Percentiles rank a stretch among this genome's conserved stretches.
phyloP scores from a whole-genome alignment of 2,888 invertebrate species.

The Drosophila ustulata region DNA sequence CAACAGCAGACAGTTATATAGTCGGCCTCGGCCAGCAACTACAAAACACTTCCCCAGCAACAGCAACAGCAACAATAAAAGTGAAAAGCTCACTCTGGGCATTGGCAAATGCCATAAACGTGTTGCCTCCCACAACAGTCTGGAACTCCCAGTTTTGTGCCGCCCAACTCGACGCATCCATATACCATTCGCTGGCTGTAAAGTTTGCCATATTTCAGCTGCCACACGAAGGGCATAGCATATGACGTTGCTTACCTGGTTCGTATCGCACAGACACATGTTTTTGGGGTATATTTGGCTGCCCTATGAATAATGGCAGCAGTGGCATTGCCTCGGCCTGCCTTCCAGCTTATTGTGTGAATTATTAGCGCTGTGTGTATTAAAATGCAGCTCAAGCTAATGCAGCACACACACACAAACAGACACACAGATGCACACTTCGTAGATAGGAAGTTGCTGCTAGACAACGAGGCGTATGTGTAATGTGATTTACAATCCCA shows the following conservation, averaged over 20 bases:
- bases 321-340: slow-evolving; percentile 33
- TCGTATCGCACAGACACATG: slow-evolving; percentile 52
- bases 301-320: slow-evolving; percentile 71
- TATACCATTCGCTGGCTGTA: slow-evolving; percentile 17
- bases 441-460: slow-evolving; percentile 33
- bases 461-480: slow-evolving; percentile 61
- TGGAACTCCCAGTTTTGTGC: neutral
- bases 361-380: slow-evolving; percentile 77
- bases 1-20: slow-evolving; percentile 42
- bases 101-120: slow-evolving; percentile 78
- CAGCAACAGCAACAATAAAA: slow-evolving; percentile 65
- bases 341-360: slow-evolving; percentile 72
- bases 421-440: no score
- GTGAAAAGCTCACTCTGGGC: slow-evolving; percentile 71
- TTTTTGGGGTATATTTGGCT: slow-evolving; percentile 50
- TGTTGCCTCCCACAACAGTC: slow-evolving; percentile 43
- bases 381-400: slow-evolving; percentile 79
- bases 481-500: slow-evolving; percentile 71
- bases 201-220: slow-evolving; percentile 62
- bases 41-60: slow-evolving; percentile 63
- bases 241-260: slow-evolving; percentile 41
- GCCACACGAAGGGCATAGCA: slow-evolving; percentile 9
- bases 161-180: neutral
- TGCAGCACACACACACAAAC: slow-evolving; percentile 34
- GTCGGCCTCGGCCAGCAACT: slow-evolving; percentile 39